These are phyloP conservation scores for Arctocebus calabarensis DNA, from an alignment of 2,797 vertebrate genomes.

Conservation along the genomic window DNA sequence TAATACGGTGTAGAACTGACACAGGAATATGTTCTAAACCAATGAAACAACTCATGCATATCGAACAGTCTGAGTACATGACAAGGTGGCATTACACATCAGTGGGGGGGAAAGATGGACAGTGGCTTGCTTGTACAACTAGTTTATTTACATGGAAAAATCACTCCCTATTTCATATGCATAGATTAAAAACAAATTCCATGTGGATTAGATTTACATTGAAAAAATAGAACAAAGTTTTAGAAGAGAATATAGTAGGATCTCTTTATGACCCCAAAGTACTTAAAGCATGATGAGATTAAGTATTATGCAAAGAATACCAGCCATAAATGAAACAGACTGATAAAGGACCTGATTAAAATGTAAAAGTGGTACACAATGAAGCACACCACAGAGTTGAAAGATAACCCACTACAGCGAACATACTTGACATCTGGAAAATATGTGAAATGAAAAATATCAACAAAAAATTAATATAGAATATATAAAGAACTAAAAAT, in stretches of 20 bases:
- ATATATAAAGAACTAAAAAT: slow-evolving; percentile 43
- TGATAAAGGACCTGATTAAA: slow-evolving; percentile 51
- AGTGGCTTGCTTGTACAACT: not conserved
- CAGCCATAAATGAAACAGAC: slow-evolving; percentile 19
- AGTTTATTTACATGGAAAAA: not conserved
- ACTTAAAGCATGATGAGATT: slow-evolving; percentile 9
- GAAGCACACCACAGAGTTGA: not conserved
- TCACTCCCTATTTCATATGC: not conserved
- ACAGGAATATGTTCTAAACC: not conserved
- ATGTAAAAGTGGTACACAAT: not conserved
- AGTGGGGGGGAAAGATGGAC: not conserved
- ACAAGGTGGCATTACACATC: not conserved
- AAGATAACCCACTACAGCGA: slow-evolving; percentile 30
- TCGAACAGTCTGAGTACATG: not conserved
- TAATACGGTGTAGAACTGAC: not conserved
- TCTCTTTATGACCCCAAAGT: slow-evolving; percentile 41
- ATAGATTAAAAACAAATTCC: slow-evolving; percentile 46
- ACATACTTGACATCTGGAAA: slow-evolving; percentile 11
- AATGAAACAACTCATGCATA: not conserved
- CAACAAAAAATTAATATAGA: slow-evolving; percentile 18
- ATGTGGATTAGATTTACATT: slow-evolving; percentile 4
- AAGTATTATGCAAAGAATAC: slow-evolving; percentile 26
- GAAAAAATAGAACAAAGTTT: slow-evolving; percentile 35
- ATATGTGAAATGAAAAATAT: slow-evolving; percentile 24
- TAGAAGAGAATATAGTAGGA: not conserved